Evolutionary conservation across 2,113 vertebrate genomes (phyloP), one percentile per base, ranked within the genome.

Genomic region (Gambusia affinis): DNA sequence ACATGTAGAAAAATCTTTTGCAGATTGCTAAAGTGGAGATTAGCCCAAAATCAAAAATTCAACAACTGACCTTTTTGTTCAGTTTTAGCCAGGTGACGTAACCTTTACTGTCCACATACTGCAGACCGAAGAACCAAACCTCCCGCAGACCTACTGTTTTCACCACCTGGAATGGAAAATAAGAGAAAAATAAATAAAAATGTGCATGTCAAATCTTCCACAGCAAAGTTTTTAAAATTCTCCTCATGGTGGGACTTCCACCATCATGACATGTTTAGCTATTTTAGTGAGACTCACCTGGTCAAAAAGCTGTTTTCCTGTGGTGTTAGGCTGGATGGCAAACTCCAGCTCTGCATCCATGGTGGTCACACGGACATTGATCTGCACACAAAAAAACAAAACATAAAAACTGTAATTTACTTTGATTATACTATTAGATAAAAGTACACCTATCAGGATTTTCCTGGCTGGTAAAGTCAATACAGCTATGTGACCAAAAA

Each of bases 301-400:
- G 93, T 99, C 97, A 71, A 98, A 99, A 31, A 99, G 96, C 78
- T 99, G 97, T 65, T 98, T 99, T 80, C 97, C 97, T 1, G 97
- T 99, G 68, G 97, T 99, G 73, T 97, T 99, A 42, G 97, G 96
- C 92, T 98, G 97, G 92, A 99, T 99, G 82, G 97, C 97, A 94
- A 99, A 99, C 92, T 99, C 97, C 95, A 99, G 92, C 94, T 99
- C 97, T 67, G 97, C 97, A 84, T 99, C 97, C 97, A 99, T 98
- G 76, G 97, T 98, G 90, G 97, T 98, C 65, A 99, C 97, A 85
- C 97, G 96, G 67, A 99, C 97, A 31, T 96, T 98, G 87, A 98
- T 97, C 97, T 99, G 80, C 39, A 7, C 17, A n/a, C 4, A 51
- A 47, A 54, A 78, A 60, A 79, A 73, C 19, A 86, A 47, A 70